phyloP scores from a whole-genome alignment of 37 sponge, comb jelly and placozoan genomes.

The Sycon ciliatum region DNA sequence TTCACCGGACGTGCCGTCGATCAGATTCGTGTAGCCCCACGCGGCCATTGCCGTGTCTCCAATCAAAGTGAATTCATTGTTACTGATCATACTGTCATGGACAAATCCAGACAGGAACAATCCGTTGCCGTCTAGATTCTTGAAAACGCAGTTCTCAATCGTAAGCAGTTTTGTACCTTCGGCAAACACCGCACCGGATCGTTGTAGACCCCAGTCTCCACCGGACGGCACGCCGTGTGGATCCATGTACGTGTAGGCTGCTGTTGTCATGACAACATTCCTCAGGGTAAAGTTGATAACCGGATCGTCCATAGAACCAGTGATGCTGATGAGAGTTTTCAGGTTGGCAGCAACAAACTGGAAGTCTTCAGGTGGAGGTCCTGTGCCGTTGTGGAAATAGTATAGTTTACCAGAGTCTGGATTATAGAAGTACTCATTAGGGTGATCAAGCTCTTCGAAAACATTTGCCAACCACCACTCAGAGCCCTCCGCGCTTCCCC shows the following conservation, averaged over 20 bases:
- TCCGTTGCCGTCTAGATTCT: not conserved
- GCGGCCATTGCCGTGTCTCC: not conserved
- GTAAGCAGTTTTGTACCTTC: not conserved
- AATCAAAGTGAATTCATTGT: not conserved
- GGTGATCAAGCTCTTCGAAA: not conserved
- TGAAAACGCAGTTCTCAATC: not conserved
- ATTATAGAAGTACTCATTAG: slow-evolving; percentile 17
- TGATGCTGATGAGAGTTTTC: not conserved
- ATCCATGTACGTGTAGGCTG: not conserved
- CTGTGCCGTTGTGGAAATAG: slow-evolving; percentile 1
- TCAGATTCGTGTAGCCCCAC: slow-evolving; percentile 16
- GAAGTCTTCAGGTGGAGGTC: not conserved
- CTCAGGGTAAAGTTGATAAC: not conserved
- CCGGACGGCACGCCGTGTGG: slow-evolving; percentile 24
- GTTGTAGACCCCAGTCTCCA: not conserved
- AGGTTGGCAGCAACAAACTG: not conserved
- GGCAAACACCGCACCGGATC: not conserved
- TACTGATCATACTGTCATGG: not conserved
- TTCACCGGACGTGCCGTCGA: slow-evolving; percentile 37
- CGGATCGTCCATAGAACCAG: not conserved
- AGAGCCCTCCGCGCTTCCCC: not conserved
- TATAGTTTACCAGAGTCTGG: not conserved
- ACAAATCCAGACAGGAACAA: not conserved
- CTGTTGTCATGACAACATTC: not conserved
- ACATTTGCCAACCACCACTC: not conserved